Percentiles rank a stretch among this genome's conserved stretches.
These are phyloP conservation scores for Cyanocitta stelleri DNA, from an alignment of 2,113 vertebrate species.

Conservation along the genomic window DNA sequence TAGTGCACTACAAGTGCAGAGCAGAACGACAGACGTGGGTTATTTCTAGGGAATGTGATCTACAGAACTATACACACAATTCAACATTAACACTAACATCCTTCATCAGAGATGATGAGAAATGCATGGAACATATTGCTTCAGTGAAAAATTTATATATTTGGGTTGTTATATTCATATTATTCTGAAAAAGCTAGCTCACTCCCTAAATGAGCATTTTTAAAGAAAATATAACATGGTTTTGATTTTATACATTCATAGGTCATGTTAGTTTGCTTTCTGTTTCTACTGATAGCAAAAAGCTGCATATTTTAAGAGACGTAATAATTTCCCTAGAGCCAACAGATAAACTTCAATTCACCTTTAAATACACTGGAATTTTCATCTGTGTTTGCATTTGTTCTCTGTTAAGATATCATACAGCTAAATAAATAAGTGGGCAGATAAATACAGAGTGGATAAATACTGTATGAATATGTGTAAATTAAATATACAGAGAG, in stretches of 20 bases:
- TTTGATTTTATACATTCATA: not conserved
- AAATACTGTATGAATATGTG: not conserved
- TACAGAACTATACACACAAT: conserved; percentile 9
- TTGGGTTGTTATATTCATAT: not conserved
- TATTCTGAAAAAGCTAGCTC: not conserved
- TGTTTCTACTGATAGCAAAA: not conserved
- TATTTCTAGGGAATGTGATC: conserved; percentile 53
- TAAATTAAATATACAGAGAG: conserved; percentile 8
- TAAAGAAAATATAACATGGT: not conserved
- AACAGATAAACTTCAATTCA: conserved; percentile 16
- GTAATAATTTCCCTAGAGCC: not conserved
- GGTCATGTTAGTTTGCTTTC: not conserved
- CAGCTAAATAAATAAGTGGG: conserved; percentile 4
- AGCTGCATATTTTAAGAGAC: not conserved
- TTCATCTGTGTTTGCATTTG: not conserved
- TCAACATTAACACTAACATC: conserved; percentile 6
- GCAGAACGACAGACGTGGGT: conserved; percentile 42
- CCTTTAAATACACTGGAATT: conserved; percentile 8
- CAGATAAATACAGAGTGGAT: not conserved
- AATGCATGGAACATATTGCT: not conserved
- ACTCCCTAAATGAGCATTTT: not conserved
- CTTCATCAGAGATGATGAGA: not conserved
- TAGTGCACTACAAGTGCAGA: conserved; percentile 80
- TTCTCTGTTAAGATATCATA: not conserved
- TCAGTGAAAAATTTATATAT: not conserved